Evolutionary conservation across 2,113 vertebrate species (phyloP), one percentile per base, ranked within the genome.

Genomic region (Nyctibius bracteatus): DNA sequence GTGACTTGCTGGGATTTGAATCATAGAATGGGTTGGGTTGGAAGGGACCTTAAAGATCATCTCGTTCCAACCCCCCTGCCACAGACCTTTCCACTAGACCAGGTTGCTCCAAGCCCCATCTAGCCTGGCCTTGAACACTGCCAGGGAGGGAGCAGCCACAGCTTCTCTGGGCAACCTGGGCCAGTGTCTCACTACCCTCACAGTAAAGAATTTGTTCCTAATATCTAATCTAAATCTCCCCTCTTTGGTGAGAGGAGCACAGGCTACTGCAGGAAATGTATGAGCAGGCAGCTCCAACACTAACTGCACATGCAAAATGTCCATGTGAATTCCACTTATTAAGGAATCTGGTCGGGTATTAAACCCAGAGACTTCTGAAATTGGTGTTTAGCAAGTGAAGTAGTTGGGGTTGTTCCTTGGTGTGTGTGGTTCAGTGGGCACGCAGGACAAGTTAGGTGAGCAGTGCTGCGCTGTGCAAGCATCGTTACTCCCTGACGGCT

Each of bases 401-500:
- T 22, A 14, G 14, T 12, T 49, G 46, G 14, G 54, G 41, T 5
- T 4, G 0, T 49, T 74, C 47, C 27, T 43, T 27, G 49, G 30
- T 30, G 9, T 6, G 27, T 18, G 52, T 25, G 31, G 31, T n/a
- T 66, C 14, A 3, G 37, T 20, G 35, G 51, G 27, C 14, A 37
- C 54, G 70, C 44, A n/a, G 61, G 54, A 43, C 37, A 30, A 24
- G 20, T 12, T 27, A 18, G 37, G 31, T 8, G 35, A 37, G 24
- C 14, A 14, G n/a, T 3, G 61, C 31, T 22, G 28, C 28, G 1
- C 33, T 25, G 10, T 31, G 19, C 22, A 14, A 57, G 12, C 13
- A 8, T 23, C 2, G 7, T 37, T 71, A 19, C 18, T 68, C 35
- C 28, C 8, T 1, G 5, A 2, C 0, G 11, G 54, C 19, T 14